Evolutionary conservation across 2,888 invertebrate species (phyloP).

Genomic region (Drosophila melanosoma): DNA sequence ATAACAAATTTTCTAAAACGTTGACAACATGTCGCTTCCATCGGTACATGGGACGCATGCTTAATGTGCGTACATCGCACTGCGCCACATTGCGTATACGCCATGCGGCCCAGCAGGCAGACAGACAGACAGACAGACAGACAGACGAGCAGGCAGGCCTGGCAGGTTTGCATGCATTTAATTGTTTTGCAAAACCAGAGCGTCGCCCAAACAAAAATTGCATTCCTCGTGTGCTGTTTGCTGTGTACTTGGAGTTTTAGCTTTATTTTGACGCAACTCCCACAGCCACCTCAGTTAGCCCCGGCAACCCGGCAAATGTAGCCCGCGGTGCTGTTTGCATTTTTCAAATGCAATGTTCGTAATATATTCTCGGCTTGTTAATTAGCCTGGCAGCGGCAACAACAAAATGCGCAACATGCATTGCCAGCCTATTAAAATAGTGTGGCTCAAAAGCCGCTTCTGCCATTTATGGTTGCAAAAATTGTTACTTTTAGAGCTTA

Average conservation of each 20-base stretch:
- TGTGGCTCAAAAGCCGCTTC: conserved; percentile 16
- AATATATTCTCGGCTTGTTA: conserved; percentile 72
- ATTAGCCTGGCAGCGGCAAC: conserved; percentile 58
- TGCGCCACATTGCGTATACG: conserved; percentile 62
- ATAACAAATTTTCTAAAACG: conserved; percentile 80
- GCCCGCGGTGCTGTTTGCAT: conserved; percentile 36
- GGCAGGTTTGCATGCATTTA: conserved; percentile 60
- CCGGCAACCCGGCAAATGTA: not conserved
- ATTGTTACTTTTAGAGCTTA: not conserved
- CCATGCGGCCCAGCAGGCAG: conserved; percentile 28
- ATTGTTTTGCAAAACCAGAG: conserved; percentile 58
- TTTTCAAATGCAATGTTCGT: conserved; percentile 57
- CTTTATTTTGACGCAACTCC: not conserved
- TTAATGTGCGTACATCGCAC: conserved; percentile 52
- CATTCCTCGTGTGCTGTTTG: not conserved
- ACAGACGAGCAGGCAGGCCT: not conserved
- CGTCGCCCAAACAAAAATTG: not conserved
- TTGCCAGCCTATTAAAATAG: conserved; percentile 15
- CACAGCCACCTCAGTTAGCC: not conserved
- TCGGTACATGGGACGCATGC: conserved; percentile 40
- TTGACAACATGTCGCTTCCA: conserved; percentile 60
- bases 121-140: not conserved
- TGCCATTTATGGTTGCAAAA: not conserved
- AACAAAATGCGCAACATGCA: conserved; percentile 2
- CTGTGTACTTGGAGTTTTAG: not conserved